Conservation (phyloP, 2,888 invertebrate genomes). For the Stenodera caucasica region DNA sequence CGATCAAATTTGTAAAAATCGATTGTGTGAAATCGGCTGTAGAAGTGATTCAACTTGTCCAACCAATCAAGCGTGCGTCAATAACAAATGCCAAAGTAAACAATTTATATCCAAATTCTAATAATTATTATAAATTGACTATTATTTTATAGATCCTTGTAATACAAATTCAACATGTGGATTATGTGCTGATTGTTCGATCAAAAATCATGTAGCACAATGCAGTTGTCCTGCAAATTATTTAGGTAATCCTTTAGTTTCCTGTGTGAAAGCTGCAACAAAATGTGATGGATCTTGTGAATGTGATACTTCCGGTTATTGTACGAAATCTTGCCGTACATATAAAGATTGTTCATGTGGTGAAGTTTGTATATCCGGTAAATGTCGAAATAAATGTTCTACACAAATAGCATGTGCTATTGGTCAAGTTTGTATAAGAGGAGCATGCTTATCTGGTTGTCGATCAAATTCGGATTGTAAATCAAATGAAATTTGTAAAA, state of each 20-base stretch:
- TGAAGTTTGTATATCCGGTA: conserved; percentile 73
- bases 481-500: conserved; percentile 72
- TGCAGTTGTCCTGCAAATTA: conserved; percentile 83
- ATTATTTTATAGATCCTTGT: conserved; percentile 69
- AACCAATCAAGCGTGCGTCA: conserved; percentile 75
- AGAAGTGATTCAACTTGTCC: conserved; percentile 80
- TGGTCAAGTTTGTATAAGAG: conserved; percentile 75
- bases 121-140: conserved; percentile 7
- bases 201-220: conserved; percentile 80
- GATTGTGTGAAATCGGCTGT: conserved; percentile 85
- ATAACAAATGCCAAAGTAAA: conserved; percentile 77
- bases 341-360: conserved; percentile 78
- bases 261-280: conserved; percentile 72
- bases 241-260: conserved; percentile 78
- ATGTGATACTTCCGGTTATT: conserved; percentile 81
- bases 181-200: conserved; percentile 79
- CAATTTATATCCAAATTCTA: neutral
- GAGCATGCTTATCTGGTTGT: conserved; percentile 79
- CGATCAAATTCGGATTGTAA: conserved; percentile 78
- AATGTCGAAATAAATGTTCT: conserved; percentile 74
- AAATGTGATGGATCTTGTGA: conserved; percentile 77
- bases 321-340: conserved; percentile 68
- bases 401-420: conserved; percentile 68
- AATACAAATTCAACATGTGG: conserved; percentile 74
- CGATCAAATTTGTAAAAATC: conserved; percentile 84